Evolutionary conservation across 2,888 invertebrate genomes (phyloP), one percentile per base, ranked within the genome.

Genomic region (Chydorus sphaericus): DNA sequence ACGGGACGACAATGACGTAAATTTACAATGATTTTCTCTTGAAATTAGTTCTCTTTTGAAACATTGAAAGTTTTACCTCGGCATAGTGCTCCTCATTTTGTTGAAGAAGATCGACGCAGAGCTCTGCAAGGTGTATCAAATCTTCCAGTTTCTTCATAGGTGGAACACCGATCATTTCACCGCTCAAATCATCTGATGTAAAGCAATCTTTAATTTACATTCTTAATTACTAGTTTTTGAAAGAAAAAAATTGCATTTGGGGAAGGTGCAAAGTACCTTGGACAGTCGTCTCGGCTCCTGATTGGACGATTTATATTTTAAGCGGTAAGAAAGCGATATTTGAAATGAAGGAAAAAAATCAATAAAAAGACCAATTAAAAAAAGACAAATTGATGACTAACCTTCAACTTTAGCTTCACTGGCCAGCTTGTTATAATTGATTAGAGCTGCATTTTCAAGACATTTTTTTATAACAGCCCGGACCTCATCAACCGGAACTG

Each of bases 81-180:
- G 97, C 93, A 73, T 98, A 98, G 71, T 98, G 96, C 72, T 98
- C 98, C 76, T 98, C 97, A 70, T 98, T 98, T 73, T 99, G 97
- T 72, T 97, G 97, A 61, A 99, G 74, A 38, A 99, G 79, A 71
- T 99, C 98, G 55, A 98, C 96, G 73, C 98, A 98, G 48, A 97
- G 78, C 70, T 98, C 97, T 14, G 97, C 93, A 62, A 99, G 79
- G 69, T 91, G 93, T 66, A 96, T 92, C 57, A 99, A 78, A 70
- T 97, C 96, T 70, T 98, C 96, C 53, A 99, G 76, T 69, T 91
- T 90, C 73, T 89, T 89, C 57, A 83, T 81, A 7, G 91, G 85
- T 28, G 87, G 81, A 56, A 87, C 85, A 4, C 50, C 23, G 71
- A 85, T 80, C 48, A 80, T 80, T 70, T 91, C 90, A 23, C 87